Evolutionary conservation across 2,888 invertebrate genomes (phyloP), one percentile per base, ranked within the genome.

Genomic region (Prosapia bicincta): DNA sequence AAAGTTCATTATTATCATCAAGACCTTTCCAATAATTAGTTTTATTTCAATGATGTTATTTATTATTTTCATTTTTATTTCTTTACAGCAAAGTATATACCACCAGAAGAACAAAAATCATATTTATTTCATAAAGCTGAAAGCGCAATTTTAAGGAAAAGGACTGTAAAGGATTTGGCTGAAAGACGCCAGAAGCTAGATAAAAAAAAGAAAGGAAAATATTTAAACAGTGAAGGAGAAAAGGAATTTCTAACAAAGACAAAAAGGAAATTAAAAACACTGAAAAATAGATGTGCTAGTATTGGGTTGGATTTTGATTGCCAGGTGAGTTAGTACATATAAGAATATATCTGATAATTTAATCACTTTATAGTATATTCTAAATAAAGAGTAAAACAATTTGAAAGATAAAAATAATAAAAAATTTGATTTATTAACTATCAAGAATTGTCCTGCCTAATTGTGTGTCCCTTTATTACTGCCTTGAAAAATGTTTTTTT

Each of bases 71-170:
- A 30, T 30, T 3, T 65, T 65, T 65, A 65, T 24, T 65, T 6
- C 3, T 71, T 71, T 71, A 10, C 71, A 71, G 92, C 92, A 76
- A 87, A 87, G 10, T 91, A 88, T 80, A 89, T 94, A 78, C 90
- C 92, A 23, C 90, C 90, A 1, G 90, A 91, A 78, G 88, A 91
- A 79, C 90, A 91, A 82, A 89, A 85, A 81, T 84, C 80, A 32
- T 86, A 86, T 75, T 89, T 88, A 73, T 90, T 89, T 82, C 86
- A 20, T 1, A 10, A 30, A 26, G 72, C 72, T 54, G 26, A 66
- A 26, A 9, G 1, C 15, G 65, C 66, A 20, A 43, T 13, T 28
- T 24, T 28, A 13, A 72, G 26, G 24, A 20, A 66, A 13, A 15
- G 24, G 23, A 72, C 72, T 23, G 20, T n/a, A 0, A 30, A 28